A percentile compares a stretch with the other conserved stretches of the same genome.
phyloP scores from a whole-genome alignment of 64 coral and sea anemone genomes.

The Dendronephthya gigantea region DNA sequence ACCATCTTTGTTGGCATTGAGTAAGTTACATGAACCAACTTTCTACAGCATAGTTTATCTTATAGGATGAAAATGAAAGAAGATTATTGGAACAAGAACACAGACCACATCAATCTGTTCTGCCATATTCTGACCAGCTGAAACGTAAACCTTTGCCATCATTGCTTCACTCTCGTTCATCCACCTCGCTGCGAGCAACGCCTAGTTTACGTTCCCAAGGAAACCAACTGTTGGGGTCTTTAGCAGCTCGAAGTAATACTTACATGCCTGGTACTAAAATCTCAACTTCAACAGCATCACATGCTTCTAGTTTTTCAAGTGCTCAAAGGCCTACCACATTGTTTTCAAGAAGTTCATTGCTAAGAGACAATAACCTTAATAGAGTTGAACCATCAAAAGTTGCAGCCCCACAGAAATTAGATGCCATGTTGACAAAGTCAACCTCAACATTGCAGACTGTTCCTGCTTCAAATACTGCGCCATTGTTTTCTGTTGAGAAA shows the following conservation, averaged over 20 bases:
- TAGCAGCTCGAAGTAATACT: not conserved
- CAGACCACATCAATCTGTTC: not conserved
- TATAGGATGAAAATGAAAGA: not conserved
- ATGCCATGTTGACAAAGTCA: not conserved
- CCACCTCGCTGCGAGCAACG: not conserved
- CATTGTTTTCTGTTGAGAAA: not conserved
- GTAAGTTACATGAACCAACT: not conserved
- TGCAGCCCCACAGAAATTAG: not conserved
- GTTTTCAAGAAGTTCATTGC: not conserved
- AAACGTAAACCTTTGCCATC: slow-evolving; percentile 4
- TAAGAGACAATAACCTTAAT: not conserved
- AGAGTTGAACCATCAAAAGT: not conserved
- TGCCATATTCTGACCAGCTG: not conserved
- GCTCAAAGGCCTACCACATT: not conserved
- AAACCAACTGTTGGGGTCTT: not conserved
- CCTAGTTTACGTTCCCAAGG: not conserved
- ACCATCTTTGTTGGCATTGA: not conserved
- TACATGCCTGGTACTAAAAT: not conserved
- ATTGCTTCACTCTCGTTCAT: not conserved
- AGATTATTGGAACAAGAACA: not conserved
- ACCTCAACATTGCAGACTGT: not conserved
- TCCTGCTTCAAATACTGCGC: not conserved
- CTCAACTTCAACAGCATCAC: not conserved
- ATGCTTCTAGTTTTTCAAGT: not conserved
- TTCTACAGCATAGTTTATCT: too few species aligned